phyloP scores from a whole-genome alignment of 2,113 vertebrate species.

The Paradisaea rubra region DNA sequence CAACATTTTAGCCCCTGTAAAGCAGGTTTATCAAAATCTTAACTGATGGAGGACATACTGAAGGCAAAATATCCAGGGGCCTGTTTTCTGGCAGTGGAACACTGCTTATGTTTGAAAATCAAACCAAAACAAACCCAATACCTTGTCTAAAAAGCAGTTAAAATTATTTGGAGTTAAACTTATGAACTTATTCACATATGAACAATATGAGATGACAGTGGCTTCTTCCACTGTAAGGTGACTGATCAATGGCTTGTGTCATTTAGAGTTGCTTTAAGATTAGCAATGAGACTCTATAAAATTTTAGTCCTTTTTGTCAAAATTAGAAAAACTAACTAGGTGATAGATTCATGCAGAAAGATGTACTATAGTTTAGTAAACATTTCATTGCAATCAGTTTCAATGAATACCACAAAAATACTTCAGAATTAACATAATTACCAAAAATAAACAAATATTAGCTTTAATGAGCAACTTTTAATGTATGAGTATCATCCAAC shows the following conservation, averaged over 20 bases:
- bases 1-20: constrained; percentile 21
- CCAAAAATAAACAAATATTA: constrained; percentile 10
- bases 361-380: neutral
- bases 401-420: neutral
- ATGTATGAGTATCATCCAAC: neutral
- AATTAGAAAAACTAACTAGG: neutral
- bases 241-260: neutral
- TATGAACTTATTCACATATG: neutral
- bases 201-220: neutral
- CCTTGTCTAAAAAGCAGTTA: neutral
- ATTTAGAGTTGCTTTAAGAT: neutral
- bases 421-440: neutral
- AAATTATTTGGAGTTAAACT: neutral
- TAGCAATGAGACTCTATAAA: neutral
- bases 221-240: neutral
- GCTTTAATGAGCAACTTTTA: neutral
- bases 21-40: constrained; percentile 23
- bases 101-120: neutral
- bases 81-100: neutral
- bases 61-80: neutral
- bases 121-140: neutral
- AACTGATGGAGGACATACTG: constrained; percentile 1
- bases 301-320: neutral
- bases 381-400: neutral
- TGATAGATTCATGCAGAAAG: neutral